Evolutionary conservation across 2,113 vertebrate species (phyloP).

Genomic region (Peromyscus californicus): DNA sequence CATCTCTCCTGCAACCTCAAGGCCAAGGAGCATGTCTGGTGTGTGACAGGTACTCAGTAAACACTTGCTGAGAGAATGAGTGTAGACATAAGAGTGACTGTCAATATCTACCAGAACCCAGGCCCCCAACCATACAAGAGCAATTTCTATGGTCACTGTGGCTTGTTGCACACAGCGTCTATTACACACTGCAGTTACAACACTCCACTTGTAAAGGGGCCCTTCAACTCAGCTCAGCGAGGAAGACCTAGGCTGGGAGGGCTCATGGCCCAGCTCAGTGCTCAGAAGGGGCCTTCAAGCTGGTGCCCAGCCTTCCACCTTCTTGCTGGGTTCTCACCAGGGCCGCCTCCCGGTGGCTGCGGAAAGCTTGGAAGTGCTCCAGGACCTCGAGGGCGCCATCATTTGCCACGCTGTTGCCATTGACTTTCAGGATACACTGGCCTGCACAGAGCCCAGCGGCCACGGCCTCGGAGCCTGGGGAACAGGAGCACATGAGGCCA

Average conservation of each 20-base stretch:
- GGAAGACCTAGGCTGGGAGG: neutral
- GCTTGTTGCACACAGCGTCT: neutral
- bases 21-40: neutral
- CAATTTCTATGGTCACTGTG: neutral
- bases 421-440: slow-evolving; percentile 97
- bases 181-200: neutral
- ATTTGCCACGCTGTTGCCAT: slow-evolving; percentile 91
- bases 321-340: slow-evolving; percentile 84
- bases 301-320: neutral
- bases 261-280: neutral
- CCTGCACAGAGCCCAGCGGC: slow-evolving; percentile 94
- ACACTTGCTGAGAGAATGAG: neutral
- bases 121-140: neutral
- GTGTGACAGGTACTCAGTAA: neutral
- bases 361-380: slow-evolving; percentile 94
- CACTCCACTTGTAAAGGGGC: neutral
- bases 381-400: slow-evolving; percentile 92
- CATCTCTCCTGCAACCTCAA: neutral
- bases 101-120: neutral
- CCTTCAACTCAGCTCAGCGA: neutral
- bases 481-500: neutral
- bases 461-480: slow-evolving; percentile 93
- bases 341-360: slow-evolving; percentile 88
- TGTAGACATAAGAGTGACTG: accelerated
- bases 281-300: neutral